Conservation (phyloP, 2,797 vertebrate species). For the Okamejei kenojei region DNA sequence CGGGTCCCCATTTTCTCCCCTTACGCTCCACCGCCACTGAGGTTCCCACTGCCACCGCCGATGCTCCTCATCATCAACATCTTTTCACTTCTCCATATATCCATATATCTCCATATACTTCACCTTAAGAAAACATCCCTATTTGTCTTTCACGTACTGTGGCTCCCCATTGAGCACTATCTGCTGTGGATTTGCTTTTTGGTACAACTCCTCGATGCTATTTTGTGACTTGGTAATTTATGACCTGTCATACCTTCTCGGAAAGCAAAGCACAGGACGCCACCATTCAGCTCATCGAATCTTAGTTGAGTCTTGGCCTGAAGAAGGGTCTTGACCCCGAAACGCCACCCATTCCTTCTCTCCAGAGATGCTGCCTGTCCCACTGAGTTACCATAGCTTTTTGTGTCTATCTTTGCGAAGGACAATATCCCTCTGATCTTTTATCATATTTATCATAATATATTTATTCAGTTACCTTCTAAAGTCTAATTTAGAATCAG, state of each 20-base stretch:
- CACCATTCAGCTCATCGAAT: neutral
- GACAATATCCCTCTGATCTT: neutral
- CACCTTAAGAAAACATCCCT: neutral
- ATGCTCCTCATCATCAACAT: neutral
- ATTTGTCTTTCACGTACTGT: neutral
- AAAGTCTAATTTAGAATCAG: neutral
- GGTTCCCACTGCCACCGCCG: too few relatives aligned
- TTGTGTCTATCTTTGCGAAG: neutral
- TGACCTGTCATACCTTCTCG: neutral
- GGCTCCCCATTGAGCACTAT: neutral
- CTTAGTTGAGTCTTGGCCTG: neutral
- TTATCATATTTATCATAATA: too few relatives aligned
- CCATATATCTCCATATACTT: too few relatives aligned
- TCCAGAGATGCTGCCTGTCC: too few relatives aligned
- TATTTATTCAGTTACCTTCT: neutral
- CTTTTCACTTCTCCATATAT: neutral
- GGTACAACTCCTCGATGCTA: neutral
- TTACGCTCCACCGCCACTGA: too few relatives aligned
- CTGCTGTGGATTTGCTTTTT: neutral
- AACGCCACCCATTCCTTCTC: too few relatives aligned
- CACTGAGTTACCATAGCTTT: too few relatives aligned
- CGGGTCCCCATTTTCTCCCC: too few relatives aligned
- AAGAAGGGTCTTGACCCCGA: too few relatives aligned
- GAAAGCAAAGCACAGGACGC: neutral
- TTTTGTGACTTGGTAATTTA: neutral